A percentile compares a stretch with the other conserved stretches of the same genome.
phyloP scores from a whole-genome alignment of 2,888 invertebrate genomes.

The Xylota segnis region DNA sequence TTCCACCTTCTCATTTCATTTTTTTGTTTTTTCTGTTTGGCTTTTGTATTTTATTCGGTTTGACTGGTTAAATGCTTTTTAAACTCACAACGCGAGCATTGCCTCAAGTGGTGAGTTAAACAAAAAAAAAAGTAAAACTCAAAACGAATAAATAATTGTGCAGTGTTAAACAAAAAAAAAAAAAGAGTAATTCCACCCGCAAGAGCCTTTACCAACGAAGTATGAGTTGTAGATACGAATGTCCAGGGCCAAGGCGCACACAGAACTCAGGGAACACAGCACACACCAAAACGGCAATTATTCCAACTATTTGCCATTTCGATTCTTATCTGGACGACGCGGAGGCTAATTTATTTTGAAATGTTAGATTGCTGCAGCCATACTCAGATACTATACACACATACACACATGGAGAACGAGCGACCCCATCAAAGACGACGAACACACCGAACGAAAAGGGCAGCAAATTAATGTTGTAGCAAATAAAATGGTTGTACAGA shows the following conservation, averaged over 20 bases:
- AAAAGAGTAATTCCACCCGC: conserved; percentile 22
- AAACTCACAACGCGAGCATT: conserved; percentile 25
- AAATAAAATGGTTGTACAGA: conserved; percentile 28
- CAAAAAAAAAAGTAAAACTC: conserved; percentile 11
- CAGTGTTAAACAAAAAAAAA: conserved; percentile 28
- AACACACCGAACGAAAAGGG: conserved; percentile 59
- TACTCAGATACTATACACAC: conserved; percentile 31
- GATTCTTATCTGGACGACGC: conserved; percentile 74
- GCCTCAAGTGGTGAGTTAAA: conserved; percentile 28
- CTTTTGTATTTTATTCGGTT: conserved; percentile 8
- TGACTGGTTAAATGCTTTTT: conserved; percentile 16
- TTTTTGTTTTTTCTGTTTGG: not conserved
- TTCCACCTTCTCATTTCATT: conserved; percentile 43
- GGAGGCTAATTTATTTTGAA: conserved; percentile 76
- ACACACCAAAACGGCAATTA: conserved; percentile 72
- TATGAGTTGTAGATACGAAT: not conserved
- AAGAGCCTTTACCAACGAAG: conserved; percentile 36
- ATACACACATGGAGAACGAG: conserved; percentile 1
- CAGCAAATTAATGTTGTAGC: conserved; percentile 64
- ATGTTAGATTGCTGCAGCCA: conserved; percentile 70
- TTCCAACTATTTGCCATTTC: conserved; percentile 77
- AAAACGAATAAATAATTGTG: conserved; percentile 1
- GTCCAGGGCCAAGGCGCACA: conserved; percentile 16
- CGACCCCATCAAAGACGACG: conserved; percentile 19
- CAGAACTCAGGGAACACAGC: conserved; percentile 1